phyloP scores from a whole-genome alignment of 1,140 invertebrate genomes.

The Trissolcus basalis region DNA sequence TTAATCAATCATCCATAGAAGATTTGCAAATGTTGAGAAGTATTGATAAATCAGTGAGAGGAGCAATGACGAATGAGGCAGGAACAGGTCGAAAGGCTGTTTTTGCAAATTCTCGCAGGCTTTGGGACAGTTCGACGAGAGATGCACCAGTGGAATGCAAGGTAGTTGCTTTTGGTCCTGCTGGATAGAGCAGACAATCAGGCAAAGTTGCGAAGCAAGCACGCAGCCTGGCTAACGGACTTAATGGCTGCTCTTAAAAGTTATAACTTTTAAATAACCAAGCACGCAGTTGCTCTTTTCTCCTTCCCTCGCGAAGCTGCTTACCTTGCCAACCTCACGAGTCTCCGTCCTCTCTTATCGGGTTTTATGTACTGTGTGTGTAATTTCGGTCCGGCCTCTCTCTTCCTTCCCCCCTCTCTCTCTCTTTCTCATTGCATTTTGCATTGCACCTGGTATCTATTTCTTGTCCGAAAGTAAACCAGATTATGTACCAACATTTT shows the following conservation, averaged over 20 bases:
- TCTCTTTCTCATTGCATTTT: not conserved
- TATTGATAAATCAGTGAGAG: conserved; percentile 13
- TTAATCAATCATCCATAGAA: too few relatives aligned
- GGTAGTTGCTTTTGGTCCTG: conserved; percentile 52
- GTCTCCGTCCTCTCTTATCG: conserved; percentile 46
- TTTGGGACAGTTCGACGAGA: conserved; percentile 52
- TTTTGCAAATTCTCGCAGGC: conserved; percentile 43
- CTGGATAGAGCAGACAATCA: conserved; percentile 41
- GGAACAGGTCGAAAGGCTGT: conserved; percentile 26
- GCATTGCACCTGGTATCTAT: too few relatives aligned
- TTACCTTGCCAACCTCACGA: conserved; percentile 62
- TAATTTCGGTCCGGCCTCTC: not conserved
- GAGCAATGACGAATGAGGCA: conserved; percentile 27
- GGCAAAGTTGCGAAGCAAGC: conserved; percentile 40
- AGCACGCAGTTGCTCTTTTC: conserved; percentile 37
- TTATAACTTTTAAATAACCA: conserved; percentile 72
- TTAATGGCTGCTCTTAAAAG: conserved; percentile 71
- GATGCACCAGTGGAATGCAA: conserved; percentile 59
- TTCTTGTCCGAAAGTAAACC: too few relatives aligned
- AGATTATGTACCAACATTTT: too few relatives aligned
- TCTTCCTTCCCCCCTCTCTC: not conserved
- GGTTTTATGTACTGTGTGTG: conserved; percentile 14
- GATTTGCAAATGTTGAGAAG: too few relatives aligned
- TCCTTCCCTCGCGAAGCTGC: conserved; percentile 56
- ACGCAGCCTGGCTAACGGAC: conserved; percentile 55